These are phyloP conservation scores for Clarias fuscus DNA, from an alignment of 2,797 vertebrate species.

Conservation along the genomic window DNA sequence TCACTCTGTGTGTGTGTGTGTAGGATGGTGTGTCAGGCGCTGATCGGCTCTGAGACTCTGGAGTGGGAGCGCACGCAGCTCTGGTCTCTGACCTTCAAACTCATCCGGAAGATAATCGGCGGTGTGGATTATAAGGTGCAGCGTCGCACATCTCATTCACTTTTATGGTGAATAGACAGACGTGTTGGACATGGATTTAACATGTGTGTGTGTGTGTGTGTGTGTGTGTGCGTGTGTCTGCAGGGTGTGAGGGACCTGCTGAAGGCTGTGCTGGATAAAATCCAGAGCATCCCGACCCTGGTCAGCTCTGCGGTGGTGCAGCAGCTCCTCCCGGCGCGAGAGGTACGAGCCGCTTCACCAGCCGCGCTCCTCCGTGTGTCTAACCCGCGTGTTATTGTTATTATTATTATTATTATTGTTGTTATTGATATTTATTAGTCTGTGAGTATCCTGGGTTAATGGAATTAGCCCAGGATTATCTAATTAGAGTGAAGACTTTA, in stretches of 20 bases:
- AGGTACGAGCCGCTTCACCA: constrained; percentile 74
- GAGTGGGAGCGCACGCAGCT: constrained; percentile 97
- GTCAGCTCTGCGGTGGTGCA: constrained; percentile 97
- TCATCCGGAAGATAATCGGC: constrained; percentile 95
- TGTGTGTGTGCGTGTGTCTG: constrained; percentile 26
- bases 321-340: constrained; percentile 90
- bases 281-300: constrained; percentile 90
- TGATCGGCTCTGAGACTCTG: constrained; percentile 90
- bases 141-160: not conserved
- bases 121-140: constrained; percentile 98
- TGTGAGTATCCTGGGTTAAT: not conserved
- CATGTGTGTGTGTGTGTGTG: constrained; percentile 24
- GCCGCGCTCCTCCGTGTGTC: not conserved
- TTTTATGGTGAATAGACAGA: not conserved
- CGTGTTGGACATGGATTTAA: not conserved
- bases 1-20: constrained; percentile 25
- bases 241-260: constrained; percentile 95
- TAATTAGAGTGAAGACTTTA: not conserved
- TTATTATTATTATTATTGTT: not conserved
- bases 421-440: not conserved
- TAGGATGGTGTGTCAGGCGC: constrained; percentile 94
- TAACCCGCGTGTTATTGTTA: no score
- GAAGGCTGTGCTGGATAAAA: constrained; percentile 94
- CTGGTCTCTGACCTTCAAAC: constrained; percentile 94
- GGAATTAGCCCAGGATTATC: not conserved